Evolutionary conservation across 2,888 invertebrate species (phyloP), one percentile per base, ranked within the genome.

Genomic region (Antheraea yamamai): DNA sequence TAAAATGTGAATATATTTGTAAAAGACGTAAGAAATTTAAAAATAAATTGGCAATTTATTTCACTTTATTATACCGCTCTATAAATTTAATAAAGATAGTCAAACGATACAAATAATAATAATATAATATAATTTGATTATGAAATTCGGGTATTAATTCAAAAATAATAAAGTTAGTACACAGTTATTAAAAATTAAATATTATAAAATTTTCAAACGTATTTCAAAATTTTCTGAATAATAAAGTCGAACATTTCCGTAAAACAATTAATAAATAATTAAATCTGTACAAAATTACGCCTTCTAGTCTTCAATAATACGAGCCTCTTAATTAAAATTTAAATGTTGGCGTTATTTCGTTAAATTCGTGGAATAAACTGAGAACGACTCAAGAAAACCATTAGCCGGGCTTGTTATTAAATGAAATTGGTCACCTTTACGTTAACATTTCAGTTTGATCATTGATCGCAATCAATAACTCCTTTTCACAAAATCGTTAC

Each of bases 321-420:
- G 58, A 73, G 64, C 39, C 58, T 58, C 70, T 58, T 74, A 74
- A 74, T 74, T 74, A 74, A 74, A 71, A 74, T 58, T 23, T 39
- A 58, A 74, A 74, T 74, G 70, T 74, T 55, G 39, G 55, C 70
- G 39, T 71, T 58, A 74, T 70, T 71, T 20, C 70, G 55, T 51
- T 74, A 16, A 52, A 68, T 74, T 74, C 58, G 55, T 20, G 71
- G 70, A 70, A 39, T 58, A 55, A 58, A 74, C 70, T 39, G 58
- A 55, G 52, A 35, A 18, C 47, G 74, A 74, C 55, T 58, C 52
- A 39, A 58, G 70, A 74, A 74, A 74, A 74, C 58, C 74, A 74
- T 74, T 74, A 74, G 74, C 35, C 4, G 70, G 26, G 74, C 39
- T 58, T 74, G 55, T 74, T 73, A 64, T 71, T n/a, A 58, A 74